phyloP scores from a whole-genome alignment of 2,888 invertebrate species.

The Netelia melanura region DNA sequence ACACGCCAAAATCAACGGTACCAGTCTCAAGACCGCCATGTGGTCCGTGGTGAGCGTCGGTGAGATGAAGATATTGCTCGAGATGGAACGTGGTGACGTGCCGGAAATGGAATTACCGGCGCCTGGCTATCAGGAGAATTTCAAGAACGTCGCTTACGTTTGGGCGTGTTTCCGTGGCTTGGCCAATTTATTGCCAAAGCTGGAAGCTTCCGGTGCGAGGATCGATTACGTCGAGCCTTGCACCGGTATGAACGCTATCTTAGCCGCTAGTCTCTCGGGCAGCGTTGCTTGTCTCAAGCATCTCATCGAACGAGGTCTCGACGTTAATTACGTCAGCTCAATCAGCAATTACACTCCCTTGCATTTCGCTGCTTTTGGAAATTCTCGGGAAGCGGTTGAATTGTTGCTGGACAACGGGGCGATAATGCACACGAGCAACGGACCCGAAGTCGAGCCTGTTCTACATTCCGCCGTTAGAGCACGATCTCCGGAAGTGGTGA shows the following conservation, averaged over 20 bases:
- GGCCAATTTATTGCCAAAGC: conserved; percentile 88
- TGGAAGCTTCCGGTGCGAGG: conserved; percentile 90
- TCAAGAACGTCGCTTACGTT: conserved; percentile 89
- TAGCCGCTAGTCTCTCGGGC: conserved; percentile 92
- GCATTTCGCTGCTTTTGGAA: conserved; percentile 86
- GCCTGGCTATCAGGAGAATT: conserved; percentile 64
- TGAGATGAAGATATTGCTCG: conserved; percentile 79
- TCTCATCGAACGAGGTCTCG: conserved; percentile 89
- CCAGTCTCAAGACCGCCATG: conserved; percentile 78
- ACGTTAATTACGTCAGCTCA: conserved; percentile 87
- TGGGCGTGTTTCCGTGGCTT: conserved; percentile 93
- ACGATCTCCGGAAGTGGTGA: conserved; percentile 80
- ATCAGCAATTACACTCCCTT: conserved; percentile 83
- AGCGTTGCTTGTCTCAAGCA: conserved; percentile 90
- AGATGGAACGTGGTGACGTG: conserved; percentile 77
- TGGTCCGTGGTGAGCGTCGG: conserved; percentile 79
- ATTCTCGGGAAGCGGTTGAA: conserved; percentile 83
- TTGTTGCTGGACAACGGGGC: conserved; percentile 84
- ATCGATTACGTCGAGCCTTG: conserved; percentile 90
- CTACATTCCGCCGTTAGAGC: conserved; percentile 85
- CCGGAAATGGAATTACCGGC: conserved; percentile 65
- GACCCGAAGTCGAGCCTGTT: conserved; percentile 82
- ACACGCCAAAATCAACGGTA: conserved; percentile 74
- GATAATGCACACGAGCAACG: conserved; percentile 76
- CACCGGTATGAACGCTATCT: conserved; percentile 90